These are phyloP conservation scores for Dascyllus trimaculatus DNA, from an alignment of 2,113 vertebrate species.

Conservation along the genomic window DNA sequence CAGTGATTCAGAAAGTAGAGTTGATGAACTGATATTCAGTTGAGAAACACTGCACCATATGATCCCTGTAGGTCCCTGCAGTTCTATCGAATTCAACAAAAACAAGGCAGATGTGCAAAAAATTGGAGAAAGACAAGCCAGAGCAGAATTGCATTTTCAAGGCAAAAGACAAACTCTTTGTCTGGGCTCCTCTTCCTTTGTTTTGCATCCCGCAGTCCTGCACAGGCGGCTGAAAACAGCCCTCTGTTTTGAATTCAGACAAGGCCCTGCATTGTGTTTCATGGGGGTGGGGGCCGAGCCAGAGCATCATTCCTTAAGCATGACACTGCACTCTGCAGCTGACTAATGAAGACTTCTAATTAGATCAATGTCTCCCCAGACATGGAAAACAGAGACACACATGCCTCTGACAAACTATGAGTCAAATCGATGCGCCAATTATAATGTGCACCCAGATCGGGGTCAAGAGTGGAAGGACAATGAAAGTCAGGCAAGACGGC, in stretches of 20 bases:
- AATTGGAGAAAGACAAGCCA: conserved; percentile 4
- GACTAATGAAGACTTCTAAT: conserved; percentile 82
- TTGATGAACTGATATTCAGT: background rate
- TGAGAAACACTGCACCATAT: background rate
- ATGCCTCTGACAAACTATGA: conserved; percentile 63
- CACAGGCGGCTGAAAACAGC: conserved; percentile 55
- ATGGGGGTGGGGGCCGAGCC: conserved; percentile 21
- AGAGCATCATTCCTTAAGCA: conserved; percentile 75
- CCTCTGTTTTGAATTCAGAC: conserved; percentile 66
- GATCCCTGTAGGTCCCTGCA: background rate
- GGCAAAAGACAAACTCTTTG: conserved; percentile 34
- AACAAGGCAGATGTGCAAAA: background rate
- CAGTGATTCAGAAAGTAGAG: background rate
- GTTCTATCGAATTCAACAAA: background rate
- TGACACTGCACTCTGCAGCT: conserved; percentile 76
- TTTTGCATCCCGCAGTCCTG: conserved; percentile 17
- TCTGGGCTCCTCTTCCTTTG: background rate
- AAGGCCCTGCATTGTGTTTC: conserved; percentile 69
- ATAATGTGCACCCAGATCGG: conserved; percentile 52
- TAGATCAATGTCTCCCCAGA: conserved; percentile 77
- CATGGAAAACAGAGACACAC: conserved; percentile 68
- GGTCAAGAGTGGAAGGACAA: conserved; percentile 71
- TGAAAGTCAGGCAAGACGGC: conserved; percentile 63
- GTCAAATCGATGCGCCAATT: conserved; percentile 75
- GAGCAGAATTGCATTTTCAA: background rate